Percentiles rank a stretch among this genome's conserved stretches.
Conservation (phyloP, 2,797 vertebrate genomes). For the Enteromius treurensis region DNA sequence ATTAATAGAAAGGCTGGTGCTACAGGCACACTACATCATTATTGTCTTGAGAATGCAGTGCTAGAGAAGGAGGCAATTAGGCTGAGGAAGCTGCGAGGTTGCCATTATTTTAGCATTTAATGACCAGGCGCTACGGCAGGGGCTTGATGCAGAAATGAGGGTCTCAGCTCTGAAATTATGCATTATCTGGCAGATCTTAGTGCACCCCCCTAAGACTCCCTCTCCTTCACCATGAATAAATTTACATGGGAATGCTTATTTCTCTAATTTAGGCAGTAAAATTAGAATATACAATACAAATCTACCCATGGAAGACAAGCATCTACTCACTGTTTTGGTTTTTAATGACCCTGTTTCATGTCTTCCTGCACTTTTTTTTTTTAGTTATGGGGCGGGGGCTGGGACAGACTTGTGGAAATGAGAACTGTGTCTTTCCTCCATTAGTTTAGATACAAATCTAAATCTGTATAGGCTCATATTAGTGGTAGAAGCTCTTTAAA, state of each 20-base stretch:
- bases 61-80: conserved; percentile 85
- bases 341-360: conserved; percentile 76
- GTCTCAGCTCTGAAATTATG: conserved; percentile 84
- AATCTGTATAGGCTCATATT: neutral
- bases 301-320: conserved; percentile 79
- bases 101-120: conserved; percentile 89
- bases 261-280: conserved; percentile 84
- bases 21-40: conserved; percentile 78
- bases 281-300: conserved; percentile 87
- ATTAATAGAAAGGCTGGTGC: conserved; percentile 77
- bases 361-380: conserved; percentile 74
- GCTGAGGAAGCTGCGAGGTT: conserved; percentile 82
- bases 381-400: conserved; percentile 67
- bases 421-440: conserved; percentile 15
- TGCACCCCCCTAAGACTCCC: conserved; percentile 71
- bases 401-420: conserved; percentile 26
- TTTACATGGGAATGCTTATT: conserved; percentile 84
- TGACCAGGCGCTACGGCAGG: conserved; percentile 81
- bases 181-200: conserved; percentile 83
- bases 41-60: conserved; percentile 82
- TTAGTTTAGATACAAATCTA: conserved; percentile 26
- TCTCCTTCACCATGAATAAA: conserved; percentile 81
- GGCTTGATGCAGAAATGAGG: conserved; percentile 83
- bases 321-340: conserved; percentile 75
- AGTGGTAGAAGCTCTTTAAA: neutral